phyloP scores from a whole-genome alignment of 2,888 invertebrate species.

The Chalcis sispes region DNA sequence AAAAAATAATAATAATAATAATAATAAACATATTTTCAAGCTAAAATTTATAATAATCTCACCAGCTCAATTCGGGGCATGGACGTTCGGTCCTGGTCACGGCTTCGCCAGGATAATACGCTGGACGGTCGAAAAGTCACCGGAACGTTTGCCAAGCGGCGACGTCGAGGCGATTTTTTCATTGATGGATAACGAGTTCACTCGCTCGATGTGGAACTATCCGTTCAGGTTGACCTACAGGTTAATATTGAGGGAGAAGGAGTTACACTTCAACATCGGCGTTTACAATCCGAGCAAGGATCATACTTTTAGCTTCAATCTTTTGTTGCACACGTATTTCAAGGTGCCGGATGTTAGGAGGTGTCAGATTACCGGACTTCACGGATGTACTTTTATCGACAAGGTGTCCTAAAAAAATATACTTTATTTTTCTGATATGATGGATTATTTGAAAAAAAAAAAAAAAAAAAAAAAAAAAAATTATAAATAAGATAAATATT shows the following conservation, averaged over 20 bases:
- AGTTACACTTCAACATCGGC: conserved; percentile 94
- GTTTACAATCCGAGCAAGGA: conserved; percentile 96
- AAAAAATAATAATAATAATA: too few species aligned
- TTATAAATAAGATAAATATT: too few species aligned
- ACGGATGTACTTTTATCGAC: conserved; percentile 93
- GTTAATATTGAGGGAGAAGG: conserved; percentile 92
- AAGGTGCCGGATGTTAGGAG: conserved; percentile 95
- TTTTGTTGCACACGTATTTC: conserved; percentile 96
- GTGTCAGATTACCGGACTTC: conserved; percentile 94
- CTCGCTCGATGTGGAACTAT: conserved; percentile 95
- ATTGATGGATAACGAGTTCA: conserved; percentile 94
- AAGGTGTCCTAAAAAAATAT: too few species aligned
- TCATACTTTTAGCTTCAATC: conserved; percentile 92
- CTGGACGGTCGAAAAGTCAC: conserved; percentile 93
- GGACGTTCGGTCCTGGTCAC: conserved; percentile 96
- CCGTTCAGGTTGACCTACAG: conserved; percentile 96
- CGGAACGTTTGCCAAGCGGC: conserved; percentile 91
- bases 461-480: too few species aligned
- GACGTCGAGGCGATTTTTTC: conserved; percentile 95
- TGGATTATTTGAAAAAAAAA: too few species aligned
- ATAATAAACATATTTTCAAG: too few species aligned
- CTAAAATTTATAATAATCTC: too few species aligned
- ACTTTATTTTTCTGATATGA: too few species aligned
- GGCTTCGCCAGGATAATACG: conserved; percentile 95
- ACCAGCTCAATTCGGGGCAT: conserved; percentile 98